Conservation (phyloP, 2,797 vertebrate species). For the Acipenser ruthenus region DNA sequence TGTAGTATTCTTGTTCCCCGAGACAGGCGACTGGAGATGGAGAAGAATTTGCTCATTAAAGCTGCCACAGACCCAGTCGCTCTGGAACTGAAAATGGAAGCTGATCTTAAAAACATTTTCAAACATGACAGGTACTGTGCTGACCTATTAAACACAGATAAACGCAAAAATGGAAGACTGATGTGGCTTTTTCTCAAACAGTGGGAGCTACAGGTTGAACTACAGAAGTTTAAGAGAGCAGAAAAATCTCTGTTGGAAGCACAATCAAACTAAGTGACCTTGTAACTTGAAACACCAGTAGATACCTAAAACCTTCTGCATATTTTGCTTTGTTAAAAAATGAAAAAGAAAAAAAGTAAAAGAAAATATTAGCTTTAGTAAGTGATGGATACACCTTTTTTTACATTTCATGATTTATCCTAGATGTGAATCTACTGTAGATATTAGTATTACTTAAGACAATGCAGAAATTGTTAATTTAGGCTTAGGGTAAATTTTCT, state of each 20-base stretch:
- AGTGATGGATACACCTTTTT: no score
- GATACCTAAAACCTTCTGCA: no score
- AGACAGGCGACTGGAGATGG: constrained; percentile 69
- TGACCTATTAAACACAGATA: constrained; percentile 70
- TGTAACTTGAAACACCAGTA: neutral
- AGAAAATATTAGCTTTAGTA: no score
- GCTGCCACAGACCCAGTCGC: constrained; percentile 66
- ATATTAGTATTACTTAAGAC: no score
- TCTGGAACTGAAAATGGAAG: constrained; percentile 61
- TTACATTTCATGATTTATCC: no score
- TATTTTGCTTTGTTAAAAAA: no score
- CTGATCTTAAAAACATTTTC: constrained; percentile 83
- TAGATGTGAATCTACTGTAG: no score
- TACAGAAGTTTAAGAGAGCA: constrained; percentile 73
- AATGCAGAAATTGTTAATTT: no score
- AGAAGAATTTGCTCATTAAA: constrained; percentile 75
- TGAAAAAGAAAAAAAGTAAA: no score
- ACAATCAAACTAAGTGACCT: constrained; percentile 34
- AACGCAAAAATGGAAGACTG: constrained; percentile 78
- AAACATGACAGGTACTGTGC: constrained; percentile 83
- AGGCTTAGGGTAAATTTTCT: no score
- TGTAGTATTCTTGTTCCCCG: constrained; percentile 73
- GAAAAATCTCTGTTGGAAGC: constrained; percentile 61
- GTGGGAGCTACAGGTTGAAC: constrained; percentile 77
- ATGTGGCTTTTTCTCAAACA: constrained; percentile 96